Evolutionary conservation across 2,888 invertebrate genomes (phyloP).

Genomic region (Tigriopus californicus): DNA sequence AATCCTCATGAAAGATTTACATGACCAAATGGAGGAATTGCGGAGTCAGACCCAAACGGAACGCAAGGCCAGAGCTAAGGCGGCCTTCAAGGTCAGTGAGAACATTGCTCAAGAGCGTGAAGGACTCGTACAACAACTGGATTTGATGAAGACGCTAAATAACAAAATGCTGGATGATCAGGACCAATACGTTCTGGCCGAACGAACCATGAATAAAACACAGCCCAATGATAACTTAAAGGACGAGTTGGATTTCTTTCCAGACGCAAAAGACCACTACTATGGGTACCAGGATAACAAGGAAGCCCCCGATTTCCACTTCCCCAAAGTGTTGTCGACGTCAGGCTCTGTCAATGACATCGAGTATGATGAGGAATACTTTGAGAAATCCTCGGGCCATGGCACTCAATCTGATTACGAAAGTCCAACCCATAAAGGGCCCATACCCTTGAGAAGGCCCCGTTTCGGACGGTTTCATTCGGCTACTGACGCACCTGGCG

Average conservation of each 20-base stretch:
- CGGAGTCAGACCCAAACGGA: constrained; percentile 17
- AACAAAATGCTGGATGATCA: constrained; percentile 19
- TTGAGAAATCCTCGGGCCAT: too few relatives aligned
- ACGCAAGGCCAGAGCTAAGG: constrained; percentile 22
- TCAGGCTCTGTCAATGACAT: too few relatives aligned
- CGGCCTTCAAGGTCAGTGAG: constrained; percentile 29
- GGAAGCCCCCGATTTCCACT: too few relatives aligned
- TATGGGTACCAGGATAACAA: too few relatives aligned
- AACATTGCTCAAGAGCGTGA: constrained; percentile 31
- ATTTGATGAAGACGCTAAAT: constrained; percentile 25
- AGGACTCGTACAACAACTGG: constrained; percentile 29
- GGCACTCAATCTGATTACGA: neutral
- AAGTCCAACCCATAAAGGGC: neutral
- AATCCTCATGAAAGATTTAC: constrained; percentile 15
- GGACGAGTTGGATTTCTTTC: too few relatives aligned
- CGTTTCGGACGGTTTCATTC: neutral
- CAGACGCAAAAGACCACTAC: too few relatives aligned
- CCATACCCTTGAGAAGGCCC: neutral
- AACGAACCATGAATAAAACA: too few relatives aligned
- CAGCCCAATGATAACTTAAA: too few relatives aligned
- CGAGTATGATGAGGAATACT: neutral
- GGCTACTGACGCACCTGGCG: neutral
- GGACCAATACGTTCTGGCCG: constrained; percentile 7
- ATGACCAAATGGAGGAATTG: constrained; percentile 13
- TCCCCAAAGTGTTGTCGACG: too few relatives aligned